phyloP scores from a whole-genome alignment of 2,113 vertebrate species.

The Seriola aureovittata region DNA sequence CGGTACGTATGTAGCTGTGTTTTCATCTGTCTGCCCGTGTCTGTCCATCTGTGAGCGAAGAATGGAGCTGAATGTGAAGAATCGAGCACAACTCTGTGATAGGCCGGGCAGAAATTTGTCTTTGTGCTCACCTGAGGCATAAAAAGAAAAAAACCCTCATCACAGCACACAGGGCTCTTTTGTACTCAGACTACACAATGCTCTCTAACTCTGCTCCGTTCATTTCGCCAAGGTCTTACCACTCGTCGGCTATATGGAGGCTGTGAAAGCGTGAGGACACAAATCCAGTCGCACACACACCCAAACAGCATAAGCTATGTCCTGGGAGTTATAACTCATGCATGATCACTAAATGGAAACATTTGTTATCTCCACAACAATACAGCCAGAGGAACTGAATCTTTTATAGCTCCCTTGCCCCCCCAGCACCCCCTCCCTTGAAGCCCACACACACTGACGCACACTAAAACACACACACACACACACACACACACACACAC shows the following conservation, averaged over 20 bases:
- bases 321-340: slow-evolving; percentile 79
- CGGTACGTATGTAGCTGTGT: slow-evolving; percentile 20
- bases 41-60: slow-evolving; percentile 43
- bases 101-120: slow-evolving; percentile 28
- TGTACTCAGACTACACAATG: slow-evolving; percentile 33
- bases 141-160: slow-evolving; percentile 15
- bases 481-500: slow-evolving; percentile 28
- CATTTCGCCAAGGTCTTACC: slow-evolving; percentile 22
- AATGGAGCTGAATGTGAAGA: slow-evolving; percentile 37
- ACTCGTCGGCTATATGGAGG: slow-evolving; percentile 23
- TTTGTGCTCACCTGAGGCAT: slow-evolving; percentile 53
- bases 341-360: slow-evolving; percentile 82
- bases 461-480: not conserved
- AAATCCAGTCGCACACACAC: slow-evolving; percentile 30
- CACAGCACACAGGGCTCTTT: slow-evolving; percentile 31
- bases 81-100: slow-evolving; percentile 35
- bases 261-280: slow-evolving; percentile 38
- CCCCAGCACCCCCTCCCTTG: not conserved
- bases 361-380: slow-evolving; percentile 80
- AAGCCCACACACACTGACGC: slow-evolving; percentile 29
- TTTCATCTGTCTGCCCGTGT: slow-evolving; percentile 37
- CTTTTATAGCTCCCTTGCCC: slow-evolving; percentile 73
- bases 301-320: slow-evolving; percentile 44
- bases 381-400: slow-evolving; percentile 75
- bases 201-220: not conserved